Conservation (phyloP, 2,888 invertebrate genomes). For the Blera fallax region DNA sequence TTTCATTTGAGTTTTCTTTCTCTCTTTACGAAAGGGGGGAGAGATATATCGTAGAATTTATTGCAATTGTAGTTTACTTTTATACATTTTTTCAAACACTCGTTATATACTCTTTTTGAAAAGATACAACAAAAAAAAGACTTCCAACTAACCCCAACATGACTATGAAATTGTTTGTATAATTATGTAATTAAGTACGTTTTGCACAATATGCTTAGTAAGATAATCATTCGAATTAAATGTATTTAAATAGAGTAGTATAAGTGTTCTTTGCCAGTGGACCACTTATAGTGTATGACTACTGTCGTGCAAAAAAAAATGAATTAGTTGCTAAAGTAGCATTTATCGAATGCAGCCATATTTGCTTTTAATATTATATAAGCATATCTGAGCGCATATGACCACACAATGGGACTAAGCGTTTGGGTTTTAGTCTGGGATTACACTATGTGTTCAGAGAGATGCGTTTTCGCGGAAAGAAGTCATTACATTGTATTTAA, state of each 20-base stretch:
- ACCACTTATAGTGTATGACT: not conserved
- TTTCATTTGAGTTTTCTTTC: slow-evolving; percentile 10
- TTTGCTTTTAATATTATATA: not conserved
- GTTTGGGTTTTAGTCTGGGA: too few relatives aligned
- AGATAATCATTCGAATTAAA: slow-evolving; percentile 16
- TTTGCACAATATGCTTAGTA: not conserved
- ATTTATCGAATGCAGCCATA: not conserved
- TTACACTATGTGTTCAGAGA: too few relatives aligned
- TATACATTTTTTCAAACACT: slow-evolving; percentile 19
- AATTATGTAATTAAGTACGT: slow-evolving; percentile 28
- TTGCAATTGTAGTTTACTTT: slow-evolving; percentile 54
- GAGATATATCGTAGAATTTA: slow-evolving; percentile 25
- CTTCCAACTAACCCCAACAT: slow-evolving; percentile 7
- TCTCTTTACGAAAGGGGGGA: not conserved
- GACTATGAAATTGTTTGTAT: slow-evolving; percentile 36
- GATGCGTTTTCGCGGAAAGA: too few relatives aligned
- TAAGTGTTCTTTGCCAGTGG: not conserved
- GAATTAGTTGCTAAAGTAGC: not conserved
- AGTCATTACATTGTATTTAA: too few relatives aligned
- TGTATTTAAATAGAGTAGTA: not conserved
- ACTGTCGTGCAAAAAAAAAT: not conserved
- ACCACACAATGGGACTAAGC: too few relatives aligned
- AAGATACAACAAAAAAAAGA: slow-evolving; percentile 1
- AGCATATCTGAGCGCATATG: not conserved
- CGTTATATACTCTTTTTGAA: slow-evolving; percentile 18